phyloP scores from a whole-genome alignment of 2,797 vertebrate species.

The Crotalus adamanteus region DNA sequence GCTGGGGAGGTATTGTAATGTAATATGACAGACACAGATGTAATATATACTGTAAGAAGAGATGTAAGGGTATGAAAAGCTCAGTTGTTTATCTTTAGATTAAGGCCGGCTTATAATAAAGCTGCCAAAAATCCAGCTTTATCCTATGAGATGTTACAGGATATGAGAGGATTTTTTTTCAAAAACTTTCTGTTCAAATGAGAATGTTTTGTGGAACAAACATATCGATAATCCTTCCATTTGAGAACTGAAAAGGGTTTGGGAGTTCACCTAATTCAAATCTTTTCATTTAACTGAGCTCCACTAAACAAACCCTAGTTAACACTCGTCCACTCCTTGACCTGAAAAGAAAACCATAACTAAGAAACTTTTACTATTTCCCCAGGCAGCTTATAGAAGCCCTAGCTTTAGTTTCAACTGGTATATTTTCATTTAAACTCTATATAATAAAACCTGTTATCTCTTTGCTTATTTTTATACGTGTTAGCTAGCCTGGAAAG shows the following conservation, averaged over 20 bases:
- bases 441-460: not conserved
- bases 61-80: not conserved
- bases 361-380: not conserved
- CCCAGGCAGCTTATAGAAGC: not conserved
- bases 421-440: not conserved
- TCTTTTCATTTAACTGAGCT: not conserved
- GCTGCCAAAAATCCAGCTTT: not conserved
- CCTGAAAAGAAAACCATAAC: not conserved
- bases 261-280: conserved; percentile 1
- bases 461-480: not conserved
- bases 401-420: not conserved
- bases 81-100: not conserved
- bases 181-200: not conserved
- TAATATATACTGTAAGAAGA: not conserved
- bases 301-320: not conserved
- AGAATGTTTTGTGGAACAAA: conserved; percentile 1
- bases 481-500: not conserved
- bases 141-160: not conserved
- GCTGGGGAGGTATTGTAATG: not conserved
- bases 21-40: not conserved
- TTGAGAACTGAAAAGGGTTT: conserved; percentile 1
- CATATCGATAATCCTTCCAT: not conserved
- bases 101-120: not conserved
- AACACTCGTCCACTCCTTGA: not conserved
- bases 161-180: not conserved